phyloP scores from a whole-genome alignment of 2,113 vertebrate genomes.

The Gnathonemus echidnorhynchus region DNA sequence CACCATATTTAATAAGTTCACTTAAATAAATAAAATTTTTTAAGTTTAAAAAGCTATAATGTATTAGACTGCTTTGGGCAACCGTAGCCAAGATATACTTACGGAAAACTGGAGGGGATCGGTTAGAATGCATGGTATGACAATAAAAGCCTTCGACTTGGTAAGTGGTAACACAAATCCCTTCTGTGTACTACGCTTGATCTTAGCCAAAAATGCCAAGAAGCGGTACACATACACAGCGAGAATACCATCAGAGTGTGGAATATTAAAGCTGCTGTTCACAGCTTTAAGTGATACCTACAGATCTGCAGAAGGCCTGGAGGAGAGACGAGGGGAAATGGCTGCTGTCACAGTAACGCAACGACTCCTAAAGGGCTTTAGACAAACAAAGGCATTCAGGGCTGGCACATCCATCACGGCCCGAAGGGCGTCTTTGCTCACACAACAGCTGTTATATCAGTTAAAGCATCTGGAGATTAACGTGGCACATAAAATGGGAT shows the following conservation, averaged over 20 bases:
- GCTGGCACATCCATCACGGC: conserved; percentile 23
- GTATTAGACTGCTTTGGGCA: background rate
- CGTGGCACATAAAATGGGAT: conserved; percentile 22
- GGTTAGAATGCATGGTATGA: background rate
- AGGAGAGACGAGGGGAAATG: background rate
- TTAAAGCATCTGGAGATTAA: conserved; percentile 26
- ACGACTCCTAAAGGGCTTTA: background rate
- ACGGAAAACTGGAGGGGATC: background rate
- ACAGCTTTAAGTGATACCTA: background rate
- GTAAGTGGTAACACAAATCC: background rate
- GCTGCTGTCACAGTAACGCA: background rate
- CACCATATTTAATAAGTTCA: background rate
- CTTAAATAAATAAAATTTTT: background rate
- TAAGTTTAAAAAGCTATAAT: background rate
- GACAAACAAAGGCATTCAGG: conserved; percentile 10
- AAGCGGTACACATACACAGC: background rate
- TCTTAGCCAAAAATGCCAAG: background rate
- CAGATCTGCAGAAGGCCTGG: background rate
- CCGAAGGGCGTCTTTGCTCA: conserved; percentile 8
- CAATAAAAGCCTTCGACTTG: background rate
- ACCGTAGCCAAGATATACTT: background rate
- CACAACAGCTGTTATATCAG: conserved; percentile 21
- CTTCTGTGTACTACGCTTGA: background rate
- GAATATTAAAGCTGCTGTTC: background rate
- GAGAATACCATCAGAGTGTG: background rate